Base-by-base conservation (phyloP, 2,113 vertebrate species). In the Hymenochirus boettgeri region DNA sequence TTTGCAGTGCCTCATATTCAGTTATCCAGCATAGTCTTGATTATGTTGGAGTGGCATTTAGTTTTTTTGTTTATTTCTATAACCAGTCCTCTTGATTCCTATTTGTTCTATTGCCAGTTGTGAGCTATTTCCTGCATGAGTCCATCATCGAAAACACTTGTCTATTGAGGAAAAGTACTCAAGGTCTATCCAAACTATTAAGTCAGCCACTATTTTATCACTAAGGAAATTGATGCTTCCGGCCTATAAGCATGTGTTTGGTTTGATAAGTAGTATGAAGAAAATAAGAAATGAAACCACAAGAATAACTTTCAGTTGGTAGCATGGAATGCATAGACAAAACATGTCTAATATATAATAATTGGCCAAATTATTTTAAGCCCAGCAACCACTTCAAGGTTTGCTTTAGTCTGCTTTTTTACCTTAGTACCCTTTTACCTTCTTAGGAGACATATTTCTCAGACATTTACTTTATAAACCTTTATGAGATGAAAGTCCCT, bases 181-280 rank as follows among this genome's bases (percentile, higher is more conserved):
- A 35, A 50, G 13, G n/a, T 12, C n/a, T 47, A 61, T 62, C 46
- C 45, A 51, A 51, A 50, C 22, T 17, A 35, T 17, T 15, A 62
- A 29, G 17, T 50, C 19, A 25, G 29, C n/a, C 17, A 35, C 50
- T 50, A 21, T 51, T 62, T 37, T 24, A 24, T 24, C 60, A 51
- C 31, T 51, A 50, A 62, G 46, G 60, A 62, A 62, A 37, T 62
- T 19, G 60, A 37, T 45, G n/a, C 27, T 51, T 62, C 60, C 47
- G 21, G 46, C 4, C 27, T 33, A 17, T 18, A 62, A 62, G 42
- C 4, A 51, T 10, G 46, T 51, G 13, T 23, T 33, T 11, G 29
- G 29, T 51, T 62, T 61, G 29, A 48, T 37, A 17, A 51, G 6
- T 35, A n/a, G 4, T 4, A 50, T 51, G 27, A 35, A 21, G 29